phyloP scores from a whole-genome alignment of 1,140 invertebrate species.

The Drosophila miranda region DNA sequence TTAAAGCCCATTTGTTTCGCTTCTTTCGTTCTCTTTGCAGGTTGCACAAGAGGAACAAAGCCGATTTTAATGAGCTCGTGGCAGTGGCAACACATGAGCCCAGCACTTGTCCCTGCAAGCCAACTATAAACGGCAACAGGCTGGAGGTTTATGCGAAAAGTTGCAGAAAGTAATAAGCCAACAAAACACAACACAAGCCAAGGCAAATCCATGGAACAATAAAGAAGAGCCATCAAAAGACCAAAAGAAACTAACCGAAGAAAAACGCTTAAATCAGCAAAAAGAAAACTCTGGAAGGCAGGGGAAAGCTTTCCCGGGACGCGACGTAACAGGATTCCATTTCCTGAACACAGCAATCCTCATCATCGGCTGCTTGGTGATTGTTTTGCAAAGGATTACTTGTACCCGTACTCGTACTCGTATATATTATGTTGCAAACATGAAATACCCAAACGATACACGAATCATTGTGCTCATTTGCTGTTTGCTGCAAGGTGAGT shows the following conservation, averaged over 20 bases:
- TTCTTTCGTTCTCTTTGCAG: slow-evolving; percentile 41
- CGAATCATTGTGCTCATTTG: slow-evolving; percentile 76
- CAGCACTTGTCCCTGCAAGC: slow-evolving; percentile 16
- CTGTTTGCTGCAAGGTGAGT: slow-evolving; percentile 79
- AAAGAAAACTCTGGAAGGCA: slow-evolving; percentile 28
- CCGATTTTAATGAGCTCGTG: slow-evolving; percentile 66
- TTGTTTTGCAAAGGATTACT: slow-evolving; percentile 61
- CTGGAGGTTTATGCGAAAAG: slow-evolving; percentile 73
- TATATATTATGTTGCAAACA: slow-evolving; percentile 75
- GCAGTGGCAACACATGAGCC: slow-evolving; percentile 61
- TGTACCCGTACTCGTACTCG: too few relatives aligned
- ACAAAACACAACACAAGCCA: slow-evolving; percentile 50
- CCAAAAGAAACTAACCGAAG: slow-evolving; percentile 38
- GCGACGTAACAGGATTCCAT: slow-evolving; percentile 27
- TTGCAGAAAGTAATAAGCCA: slow-evolving; percentile 70
- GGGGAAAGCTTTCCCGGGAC: slow-evolving; percentile 36
- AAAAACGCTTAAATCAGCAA: slow-evolving; percentile 70
- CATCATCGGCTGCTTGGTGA: slow-evolving; percentile 36
- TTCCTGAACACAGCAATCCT: slow-evolving; percentile 12
- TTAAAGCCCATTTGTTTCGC: slow-evolving; percentile 59
- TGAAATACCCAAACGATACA: slow-evolving; percentile 76
- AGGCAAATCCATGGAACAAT: slow-evolving; percentile 63
- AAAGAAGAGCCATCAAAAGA: slow-evolving; percentile 52
- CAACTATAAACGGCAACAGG: slow-evolving; percentile 74
- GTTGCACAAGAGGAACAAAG: slow-evolving; percentile 41